Conservation (phyloP, 2,113 vertebrate species). For the Cyprinodon brontotheroides region DNA sequence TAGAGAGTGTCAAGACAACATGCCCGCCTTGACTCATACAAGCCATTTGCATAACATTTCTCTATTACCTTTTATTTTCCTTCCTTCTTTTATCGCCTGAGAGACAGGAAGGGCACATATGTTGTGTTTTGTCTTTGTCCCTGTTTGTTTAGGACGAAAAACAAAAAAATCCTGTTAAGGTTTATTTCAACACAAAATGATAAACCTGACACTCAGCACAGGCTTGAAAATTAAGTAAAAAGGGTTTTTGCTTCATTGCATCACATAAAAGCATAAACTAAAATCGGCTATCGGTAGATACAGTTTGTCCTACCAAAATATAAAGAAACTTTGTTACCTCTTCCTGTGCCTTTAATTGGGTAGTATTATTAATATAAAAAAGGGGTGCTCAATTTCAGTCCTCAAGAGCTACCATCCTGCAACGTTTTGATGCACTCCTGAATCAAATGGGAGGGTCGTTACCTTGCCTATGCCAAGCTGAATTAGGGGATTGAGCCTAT, state of each 20-base stretch:
- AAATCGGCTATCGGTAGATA: constrained; percentile 42
- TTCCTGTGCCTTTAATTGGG: constrained; percentile 23
- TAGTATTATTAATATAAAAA: constrained; percentile 15
- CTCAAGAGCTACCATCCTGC: too few relatives aligned
- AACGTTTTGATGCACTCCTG: too few relatives aligned
- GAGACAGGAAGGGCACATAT: constrained; percentile 52
- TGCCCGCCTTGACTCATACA: constrained; percentile 77
- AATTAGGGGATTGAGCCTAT: too few relatives aligned
- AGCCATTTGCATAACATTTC: constrained; percentile 78
- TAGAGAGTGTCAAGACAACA: constrained; percentile 83
- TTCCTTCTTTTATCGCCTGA: constrained; percentile 22
- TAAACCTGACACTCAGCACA: constrained; percentile 25
- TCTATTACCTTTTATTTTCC: constrained; percentile 56
- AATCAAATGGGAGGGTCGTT: too few relatives aligned
- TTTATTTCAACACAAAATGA: constrained; percentile 44
- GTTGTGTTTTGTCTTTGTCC: constrained; percentile 65
- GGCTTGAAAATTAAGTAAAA: constrained; percentile 19
- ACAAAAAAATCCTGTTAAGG: constrained; percentile 68
- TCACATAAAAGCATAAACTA: constrained; percentile 44
- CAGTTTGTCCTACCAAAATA: constrained; percentile 31
- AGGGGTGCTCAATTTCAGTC: too few relatives aligned
- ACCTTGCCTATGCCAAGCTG: too few relatives aligned
- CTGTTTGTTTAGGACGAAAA: constrained; percentile 56
- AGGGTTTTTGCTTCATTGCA: constrained; percentile 34
- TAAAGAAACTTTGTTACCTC: constrained; percentile 22